Evolutionary conservation across 1,140 invertebrate genomes (phyloP).

Genomic region (Charaxes varanes): DNA sequence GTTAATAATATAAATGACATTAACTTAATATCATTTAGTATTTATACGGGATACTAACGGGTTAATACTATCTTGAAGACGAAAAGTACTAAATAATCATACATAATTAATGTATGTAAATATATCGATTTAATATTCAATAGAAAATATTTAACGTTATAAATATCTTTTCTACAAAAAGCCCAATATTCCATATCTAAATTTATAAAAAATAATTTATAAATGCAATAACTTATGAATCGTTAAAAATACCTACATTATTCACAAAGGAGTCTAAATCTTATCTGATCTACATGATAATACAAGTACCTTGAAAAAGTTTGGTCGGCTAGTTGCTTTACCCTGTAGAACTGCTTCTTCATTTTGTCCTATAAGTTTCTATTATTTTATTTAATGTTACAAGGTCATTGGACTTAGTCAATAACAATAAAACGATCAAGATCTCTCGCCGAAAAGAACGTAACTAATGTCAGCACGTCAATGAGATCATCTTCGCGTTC

Average conservation of each 20-base stretch:
- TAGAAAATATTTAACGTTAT: no score
- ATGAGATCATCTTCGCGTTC: slow-evolving; percentile 67
- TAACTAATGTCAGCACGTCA: slow-evolving; percentile 65
- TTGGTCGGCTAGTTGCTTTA: slow-evolving; percentile 91
- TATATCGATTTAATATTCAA: no score
- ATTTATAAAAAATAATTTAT: no score
- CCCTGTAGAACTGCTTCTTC: slow-evolving; percentile 92
- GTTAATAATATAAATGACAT: no score
- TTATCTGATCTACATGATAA: slow-evolving; percentile 63
- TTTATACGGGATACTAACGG: no score
- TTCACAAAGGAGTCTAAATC: slow-evolving; percentile 35
- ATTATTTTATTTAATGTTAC: slow-evolving; percentile 43
- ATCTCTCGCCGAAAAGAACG: slow-evolving; percentile 61
- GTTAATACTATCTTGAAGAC: no score
- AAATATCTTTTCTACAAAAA: no score
- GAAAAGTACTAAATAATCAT: no score
- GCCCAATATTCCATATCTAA: no score
- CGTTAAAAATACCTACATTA: slow-evolving; percentile 2
- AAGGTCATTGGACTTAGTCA: slow-evolving; percentile 69
- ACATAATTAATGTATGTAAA: no score
- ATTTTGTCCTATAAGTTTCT: slow-evolving; percentile 64
- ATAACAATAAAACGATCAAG: slow-evolving; percentile 68
- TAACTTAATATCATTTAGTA: no score
- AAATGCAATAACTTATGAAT: no score
- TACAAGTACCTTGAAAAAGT: slow-evolving; percentile 86